Evolutionary conservation across 2,888 invertebrate genomes (phyloP).

Genomic region (Luffia ferchaultella): DNA sequence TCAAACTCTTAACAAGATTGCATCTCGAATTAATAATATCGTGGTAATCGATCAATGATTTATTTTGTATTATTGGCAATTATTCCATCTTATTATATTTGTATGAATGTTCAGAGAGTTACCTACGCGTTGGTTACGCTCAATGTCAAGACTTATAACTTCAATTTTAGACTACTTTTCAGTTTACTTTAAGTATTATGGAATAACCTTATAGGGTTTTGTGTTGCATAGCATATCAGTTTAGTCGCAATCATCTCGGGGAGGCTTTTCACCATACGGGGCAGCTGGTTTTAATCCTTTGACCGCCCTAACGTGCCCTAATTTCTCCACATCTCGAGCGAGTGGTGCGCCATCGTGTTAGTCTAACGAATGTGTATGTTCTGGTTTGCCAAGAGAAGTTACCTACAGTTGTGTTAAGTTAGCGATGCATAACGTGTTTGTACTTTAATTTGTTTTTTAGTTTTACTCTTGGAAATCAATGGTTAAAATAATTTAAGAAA

Average conservation of each 20-base stretch:
- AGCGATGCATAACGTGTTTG: slow-evolving; percentile 66
- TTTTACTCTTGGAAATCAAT: slow-evolving; percentile 67
- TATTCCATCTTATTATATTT: not conserved
- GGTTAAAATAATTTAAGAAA: slow-evolving; percentile 67
- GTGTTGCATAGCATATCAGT: slow-evolving; percentile 50
- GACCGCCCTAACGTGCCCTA: slow-evolving; percentile 42
- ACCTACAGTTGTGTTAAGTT: slow-evolving; percentile 66
- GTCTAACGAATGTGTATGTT: slow-evolving; percentile 46
- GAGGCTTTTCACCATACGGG: too few species aligned
- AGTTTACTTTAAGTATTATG: slow-evolving; percentile 42
- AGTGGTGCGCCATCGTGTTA: slow-evolving; percentile 57
- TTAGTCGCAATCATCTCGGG: slow-evolving; percentile 20
- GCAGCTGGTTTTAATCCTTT: slow-evolving; percentile 31
- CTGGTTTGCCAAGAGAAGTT: slow-evolving; percentile 65
- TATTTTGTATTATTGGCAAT: too few species aligned
- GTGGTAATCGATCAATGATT: too few species aligned
- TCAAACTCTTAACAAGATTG: too few species aligned
- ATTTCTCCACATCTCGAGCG: slow-evolving; percentile 35
- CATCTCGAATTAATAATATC: too few species aligned
- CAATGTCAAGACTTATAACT: slow-evolving; percentile 65
- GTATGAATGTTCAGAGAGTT: slow-evolving; percentile 1
- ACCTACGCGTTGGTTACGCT: slow-evolving; percentile 47
- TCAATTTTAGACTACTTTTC: slow-evolving; percentile 9
- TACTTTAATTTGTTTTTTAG: slow-evolving; percentile 68
- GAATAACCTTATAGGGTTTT: slow-evolving; percentile 41